Percentiles rank a stretch among this genome's conserved stretches.
Evolutionary conservation across 1,140 invertebrate genomes (phyloP).

Genomic region (honey bee (Apis mellifera)): Amel_HAv3.1 CM009942.2:5689501-5690000

Average conservation of each 20-base stretch:
- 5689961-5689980: not conserved
- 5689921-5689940: not conserved
- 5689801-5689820: too few relatives aligned
- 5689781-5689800: too few relatives aligned
- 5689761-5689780: too few relatives aligned
- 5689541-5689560: slow-evolving; percentile 5
- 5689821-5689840: too few relatives aligned
- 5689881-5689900: not conserved
- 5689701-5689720: not conserved
- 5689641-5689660: too few relatives aligned
- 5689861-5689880: not conserved
- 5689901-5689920: not conserved
- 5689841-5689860: too few relatives aligned
- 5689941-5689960: not conserved
- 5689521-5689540: slow-evolving; percentile 9
- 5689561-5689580: slow-evolving; percentile 13
- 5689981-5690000: not conserved
- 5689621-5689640: not conserved
- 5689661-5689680: not conserved
- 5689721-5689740: too few relatives aligned
- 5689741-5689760: too few relatives aligned
- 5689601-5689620: not conserved
- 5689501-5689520: slow-evolving; percentile 8
- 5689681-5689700: not conserved
- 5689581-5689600: slow-evolving; percentile 1